Base-by-base conservation (phyloP, 2,888 invertebrate genomes). In the Parnassius mnemosyne region DNA sequence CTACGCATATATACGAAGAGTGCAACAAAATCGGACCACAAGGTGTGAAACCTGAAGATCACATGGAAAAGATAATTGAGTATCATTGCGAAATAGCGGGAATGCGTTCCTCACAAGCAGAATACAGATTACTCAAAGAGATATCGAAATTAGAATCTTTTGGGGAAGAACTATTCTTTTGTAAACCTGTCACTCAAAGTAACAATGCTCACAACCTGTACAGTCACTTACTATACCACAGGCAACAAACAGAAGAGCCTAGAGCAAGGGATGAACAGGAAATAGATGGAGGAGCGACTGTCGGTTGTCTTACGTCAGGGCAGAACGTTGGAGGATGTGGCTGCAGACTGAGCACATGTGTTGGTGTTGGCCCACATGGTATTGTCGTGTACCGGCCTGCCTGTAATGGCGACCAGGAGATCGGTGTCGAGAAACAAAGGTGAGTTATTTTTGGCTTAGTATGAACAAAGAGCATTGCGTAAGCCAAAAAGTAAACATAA, bases 351-450 rank as follows among this genome's bases (percentile, higher is more conserved):
- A 91, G 92, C 68, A 89, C 91, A 0, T 85, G 91, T 55, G 93
- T 97, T 64, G 96, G 96, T 1, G 96, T 97, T 10, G 96, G 97
- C 1, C 96, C 97, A 0, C 95, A 96, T 72, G 97, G 97, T 62
- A 94, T 97, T 68, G 94, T 94, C 65, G 94, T 96, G 57, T 94
- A 94, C 77, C 72, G 91, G 53, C 92, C 92, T 1, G 85, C 87
- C 42, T 90, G 91, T 74, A 85, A 85, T 60, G 89, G 90, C 63
- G 93, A 93, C 58, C 93, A 92, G 75, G 94, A 93, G 70, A 93
- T 85, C 78, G 91, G 91, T 67, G 94, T 93, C 74, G 94, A 94
- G 77, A 94, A 93, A 76, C 93, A 93, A 78, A 94, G 92, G 93
- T 94, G 63, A 66, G 79, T 59, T 12, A n/a, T 10, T 11, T 46